phyloP scores from a whole-genome alignment of 2,113 vertebrate genomes.

The Malurus cyaneus region DNA sequence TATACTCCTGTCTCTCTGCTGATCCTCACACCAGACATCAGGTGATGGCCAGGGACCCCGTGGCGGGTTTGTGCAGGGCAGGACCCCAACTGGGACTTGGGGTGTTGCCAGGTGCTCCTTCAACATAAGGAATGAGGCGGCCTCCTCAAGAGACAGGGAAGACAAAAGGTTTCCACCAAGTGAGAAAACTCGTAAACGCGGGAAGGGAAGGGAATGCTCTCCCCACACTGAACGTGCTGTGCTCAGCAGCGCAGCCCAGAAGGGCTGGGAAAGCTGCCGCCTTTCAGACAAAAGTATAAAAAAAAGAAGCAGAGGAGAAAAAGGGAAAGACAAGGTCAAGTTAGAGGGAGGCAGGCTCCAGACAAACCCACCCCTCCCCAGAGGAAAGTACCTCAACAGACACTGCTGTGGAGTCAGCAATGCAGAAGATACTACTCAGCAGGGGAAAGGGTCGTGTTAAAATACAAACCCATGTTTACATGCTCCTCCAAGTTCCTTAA shows the following conservation, averaged over 20 bases:
- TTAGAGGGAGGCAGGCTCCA: not conserved
- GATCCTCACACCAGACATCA: not conserved
- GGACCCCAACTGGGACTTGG: not conserved
- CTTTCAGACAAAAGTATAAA: not conserved
- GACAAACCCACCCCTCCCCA: not conserved
- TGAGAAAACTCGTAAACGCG: not conserved
- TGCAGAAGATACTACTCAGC: not conserved
- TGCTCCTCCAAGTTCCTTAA: not conserved
- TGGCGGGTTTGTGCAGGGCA: rapidly evolving
- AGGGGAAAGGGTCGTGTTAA: not conserved
- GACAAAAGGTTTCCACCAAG: slow-evolving; percentile 36
- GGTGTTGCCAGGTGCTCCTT: not conserved
- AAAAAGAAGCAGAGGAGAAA: not conserved
- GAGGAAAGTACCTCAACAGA: not conserved
- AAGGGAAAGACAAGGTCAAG: slow-evolving; percentile 4
- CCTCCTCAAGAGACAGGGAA: not conserved
- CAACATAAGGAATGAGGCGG: not conserved
- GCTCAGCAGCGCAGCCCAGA: not conserved
- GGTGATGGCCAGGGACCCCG: not conserved
- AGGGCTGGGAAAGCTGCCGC: not conserved
- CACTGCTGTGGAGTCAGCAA: not conserved
- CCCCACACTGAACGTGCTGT: not conserved
- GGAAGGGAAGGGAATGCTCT: not conserved
- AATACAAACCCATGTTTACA: not conserved
- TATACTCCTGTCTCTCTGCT: not conserved